phyloP scores from a whole-genome alignment of 1,140 invertebrate species.

The Zaprionus ornatus region DNA sequence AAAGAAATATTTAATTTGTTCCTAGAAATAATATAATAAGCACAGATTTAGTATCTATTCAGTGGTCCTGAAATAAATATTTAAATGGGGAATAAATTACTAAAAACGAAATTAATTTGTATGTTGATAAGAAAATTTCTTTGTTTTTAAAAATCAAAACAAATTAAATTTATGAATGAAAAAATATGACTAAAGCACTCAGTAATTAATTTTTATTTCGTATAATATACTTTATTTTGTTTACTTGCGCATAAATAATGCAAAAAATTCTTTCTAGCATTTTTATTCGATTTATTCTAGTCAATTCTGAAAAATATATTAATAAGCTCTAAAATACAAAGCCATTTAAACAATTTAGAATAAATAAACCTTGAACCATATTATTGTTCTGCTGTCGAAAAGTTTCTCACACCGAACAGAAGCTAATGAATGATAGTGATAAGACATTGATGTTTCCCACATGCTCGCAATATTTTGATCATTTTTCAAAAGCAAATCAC shows the following conservation, averaged over 20 bases:
- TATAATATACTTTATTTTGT: background rate
- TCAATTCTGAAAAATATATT: too few relatives aligned
- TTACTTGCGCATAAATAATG: too few relatives aligned
- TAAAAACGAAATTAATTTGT: background rate
- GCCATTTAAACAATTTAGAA: background rate
- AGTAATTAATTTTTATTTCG: too few relatives aligned
- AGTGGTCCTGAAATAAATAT: background rate
- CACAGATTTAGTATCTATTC: too few relatives aligned
- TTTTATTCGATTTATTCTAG: too few relatives aligned
- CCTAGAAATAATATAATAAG: too few relatives aligned
- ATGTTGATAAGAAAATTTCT: background rate
- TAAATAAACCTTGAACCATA: background rate
- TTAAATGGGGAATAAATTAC: background rate
- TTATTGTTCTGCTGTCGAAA: background rate
- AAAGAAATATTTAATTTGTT: too few relatives aligned
- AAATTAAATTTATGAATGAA: background rate
- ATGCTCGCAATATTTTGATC: background rate
- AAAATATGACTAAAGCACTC: background rate
- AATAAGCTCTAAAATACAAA: too few relatives aligned
- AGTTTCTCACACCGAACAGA: background rate
- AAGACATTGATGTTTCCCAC: background rate
- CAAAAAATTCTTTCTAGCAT: too few relatives aligned
- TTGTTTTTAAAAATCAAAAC: background rate
- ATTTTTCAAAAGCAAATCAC: constrained; percentile 13
- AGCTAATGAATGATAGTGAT: background rate